Conservation (phyloP, 2,797 vertebrate genomes). For the Neostethus bicornis region DNA sequence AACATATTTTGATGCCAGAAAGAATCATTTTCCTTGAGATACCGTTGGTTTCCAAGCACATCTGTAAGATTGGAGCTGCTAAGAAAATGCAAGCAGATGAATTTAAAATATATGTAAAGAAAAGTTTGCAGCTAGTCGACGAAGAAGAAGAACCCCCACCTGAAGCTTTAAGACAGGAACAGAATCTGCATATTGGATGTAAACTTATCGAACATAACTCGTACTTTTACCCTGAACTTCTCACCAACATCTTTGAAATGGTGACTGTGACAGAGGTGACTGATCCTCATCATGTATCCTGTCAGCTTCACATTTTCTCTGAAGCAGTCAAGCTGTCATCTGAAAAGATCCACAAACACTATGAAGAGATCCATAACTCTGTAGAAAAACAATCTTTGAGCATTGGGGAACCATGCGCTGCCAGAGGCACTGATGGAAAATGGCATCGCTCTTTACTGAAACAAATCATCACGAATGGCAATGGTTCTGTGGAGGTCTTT, state of each 20-base stretch:
- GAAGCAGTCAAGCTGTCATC: constrained; percentile 82
- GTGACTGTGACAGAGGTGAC: constrained; percentile 85
- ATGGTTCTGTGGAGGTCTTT: constrained; percentile 76
- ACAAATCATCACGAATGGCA: constrained; percentile 39
- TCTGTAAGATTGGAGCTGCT: constrained; percentile 80
- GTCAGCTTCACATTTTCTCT: constrained; percentile 85
- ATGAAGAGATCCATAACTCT: constrained; percentile 47
- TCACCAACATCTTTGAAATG: constrained; percentile 77
- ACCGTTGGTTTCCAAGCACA: constrained; percentile 74
- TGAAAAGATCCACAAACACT: constrained; percentile 77
- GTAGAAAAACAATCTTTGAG: constrained; percentile 53
- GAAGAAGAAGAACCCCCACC: constrained; percentile 6
- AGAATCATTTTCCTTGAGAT: constrained; percentile 84
- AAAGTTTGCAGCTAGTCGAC: constrained; percentile 48
- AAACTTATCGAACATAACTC: constrained; percentile 43
- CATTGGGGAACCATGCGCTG: constrained; percentile 85
- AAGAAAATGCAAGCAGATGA: constrained; percentile 64
- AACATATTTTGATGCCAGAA: constrained; percentile 81
- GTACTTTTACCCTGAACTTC: constrained; percentile 87
- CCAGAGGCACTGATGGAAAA: constrained; percentile 79
- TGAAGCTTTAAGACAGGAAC: constrained; percentile 25
- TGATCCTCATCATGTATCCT: constrained; percentile 83
- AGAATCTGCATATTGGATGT: constrained; percentile 18
- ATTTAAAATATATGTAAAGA: constrained; percentile 69
- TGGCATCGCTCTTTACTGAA: constrained; percentile 84